phyloP scores from a whole-genome alignment of 2,797 vertebrate genomes.

The Serranus cabrilla region DNA sequence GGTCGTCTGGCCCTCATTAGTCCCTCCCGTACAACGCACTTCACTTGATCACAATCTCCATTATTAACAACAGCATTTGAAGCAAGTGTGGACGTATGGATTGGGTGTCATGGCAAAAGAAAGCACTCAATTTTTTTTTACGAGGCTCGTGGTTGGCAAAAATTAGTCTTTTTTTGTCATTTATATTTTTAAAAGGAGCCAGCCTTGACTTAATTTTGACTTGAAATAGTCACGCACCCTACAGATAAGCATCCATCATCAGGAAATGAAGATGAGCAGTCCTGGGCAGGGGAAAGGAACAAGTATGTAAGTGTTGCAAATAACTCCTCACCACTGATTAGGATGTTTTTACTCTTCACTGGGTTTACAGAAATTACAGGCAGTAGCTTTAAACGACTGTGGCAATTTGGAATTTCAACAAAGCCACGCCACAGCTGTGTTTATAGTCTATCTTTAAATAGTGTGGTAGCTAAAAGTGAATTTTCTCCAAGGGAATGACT shows the following conservation, averaged over 20 bases:
- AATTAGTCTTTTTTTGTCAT: slow-evolving; percentile 31
- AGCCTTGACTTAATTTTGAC: slow-evolving; percentile 17
- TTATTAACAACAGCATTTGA: slow-evolving; percentile 60
- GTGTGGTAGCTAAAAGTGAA: slow-evolving; percentile 52
- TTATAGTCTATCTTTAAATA: slow-evolving; percentile 50
- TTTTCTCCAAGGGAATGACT: slow-evolving; percentile 46
- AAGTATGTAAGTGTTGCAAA: slow-evolving; percentile 4
- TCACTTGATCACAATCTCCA: slow-evolving; percentile 57
- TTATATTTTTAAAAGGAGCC: slow-evolving; percentile 7
- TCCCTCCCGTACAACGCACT: slow-evolving; percentile 49
- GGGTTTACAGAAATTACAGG: slow-evolving; percentile 31
- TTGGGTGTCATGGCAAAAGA: slow-evolving; percentile 61
- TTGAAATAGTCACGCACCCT: background rate
- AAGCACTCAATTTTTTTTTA: slow-evolving; percentile 48
- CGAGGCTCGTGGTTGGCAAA: slow-evolving; percentile 39
- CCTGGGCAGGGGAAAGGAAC: background rate
- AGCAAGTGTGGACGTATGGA: slow-evolving; percentile 69
- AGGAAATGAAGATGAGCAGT: slow-evolving; percentile 1
- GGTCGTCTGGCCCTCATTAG: slow-evolving; percentile 70
- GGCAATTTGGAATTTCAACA: slow-evolving; percentile 41
- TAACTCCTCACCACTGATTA: slow-evolving; percentile 30
- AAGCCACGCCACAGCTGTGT: slow-evolving; percentile 45
- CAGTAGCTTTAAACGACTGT: slow-evolving; percentile 43
- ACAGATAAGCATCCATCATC: slow-evolving; percentile 1
- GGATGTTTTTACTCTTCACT: slow-evolving; percentile 41